phyloP scores from a whole-genome alignment of 2,797 vertebrate species.

The Microchirus variegatus region DNA sequence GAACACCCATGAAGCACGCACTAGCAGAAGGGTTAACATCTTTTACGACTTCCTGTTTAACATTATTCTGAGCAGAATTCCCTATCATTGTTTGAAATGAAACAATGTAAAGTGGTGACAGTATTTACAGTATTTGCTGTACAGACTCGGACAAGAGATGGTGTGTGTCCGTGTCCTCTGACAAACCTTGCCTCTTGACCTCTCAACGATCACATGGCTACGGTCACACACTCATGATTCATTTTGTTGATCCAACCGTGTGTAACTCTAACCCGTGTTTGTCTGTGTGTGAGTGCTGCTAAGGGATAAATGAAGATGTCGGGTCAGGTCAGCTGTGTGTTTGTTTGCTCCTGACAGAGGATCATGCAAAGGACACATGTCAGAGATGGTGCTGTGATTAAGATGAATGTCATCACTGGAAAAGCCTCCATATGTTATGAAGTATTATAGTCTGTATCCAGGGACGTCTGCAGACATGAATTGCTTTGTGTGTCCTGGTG shows the following conservation, averaged over 20 bases:
- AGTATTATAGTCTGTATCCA: conserved; percentile 1
- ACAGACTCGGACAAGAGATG: too few species aligned
- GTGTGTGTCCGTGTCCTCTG: background rate
- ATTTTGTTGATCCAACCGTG: conserved; percentile 24
- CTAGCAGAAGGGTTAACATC: too few species aligned
- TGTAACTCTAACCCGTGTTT: conserved; percentile 42
- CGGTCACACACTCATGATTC: conserved; percentile 17
- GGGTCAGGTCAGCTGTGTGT: conserved; percentile 35
- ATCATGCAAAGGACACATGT: conserved; percentile 16
- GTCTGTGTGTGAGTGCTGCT: conserved; percentile 34
- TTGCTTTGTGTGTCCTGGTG: background rate
- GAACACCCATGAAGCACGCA: too few species aligned
- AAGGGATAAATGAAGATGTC: conserved; percentile 40
- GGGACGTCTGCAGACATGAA: conserved; percentile 18
- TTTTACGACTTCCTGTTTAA: too few species aligned
- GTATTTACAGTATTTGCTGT: conserved; percentile 2
- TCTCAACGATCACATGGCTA: background rate
- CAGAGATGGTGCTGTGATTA: conserved; percentile 44
- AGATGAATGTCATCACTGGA: conserved; percentile 30
- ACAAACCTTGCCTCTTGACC: conserved; percentile 14
- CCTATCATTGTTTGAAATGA: too few species aligned
- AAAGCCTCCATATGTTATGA: background rate
- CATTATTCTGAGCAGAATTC: too few species aligned
- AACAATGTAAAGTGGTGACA: too few species aligned
- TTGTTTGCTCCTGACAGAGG: conserved; percentile 26